Conservation (phyloP, 1,140 invertebrate species). For the Drosophila teissieri region DNA sequence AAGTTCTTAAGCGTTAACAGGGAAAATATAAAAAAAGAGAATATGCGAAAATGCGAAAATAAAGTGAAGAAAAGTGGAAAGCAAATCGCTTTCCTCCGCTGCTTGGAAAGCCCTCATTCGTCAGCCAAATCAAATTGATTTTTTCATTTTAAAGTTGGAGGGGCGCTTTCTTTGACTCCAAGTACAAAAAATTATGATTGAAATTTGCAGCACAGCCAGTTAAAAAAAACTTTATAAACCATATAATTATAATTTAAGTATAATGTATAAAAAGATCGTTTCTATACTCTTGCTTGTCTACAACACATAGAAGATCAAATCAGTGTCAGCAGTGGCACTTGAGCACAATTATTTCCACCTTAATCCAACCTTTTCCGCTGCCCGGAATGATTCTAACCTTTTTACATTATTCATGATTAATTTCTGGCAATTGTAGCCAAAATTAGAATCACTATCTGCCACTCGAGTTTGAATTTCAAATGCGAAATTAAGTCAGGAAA, state of each 20-base stretch:
- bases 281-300: too few species aligned
- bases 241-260: too few species aligned
- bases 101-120: slow-evolving; percentile 10
- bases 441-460: slow-evolving; percentile 35
- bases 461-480: slow-evolving; percentile 15
- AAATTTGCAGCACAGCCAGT: too few species aligned
- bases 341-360: neutral
- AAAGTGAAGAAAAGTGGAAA: slow-evolving; percentile 10
- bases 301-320: neutral
- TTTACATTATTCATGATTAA: slow-evolving; percentile 13
- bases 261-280: too few species aligned
- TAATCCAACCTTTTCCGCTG: neutral
- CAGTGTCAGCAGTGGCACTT: neutral
- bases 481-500: slow-evolving; percentile 64
- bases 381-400: neutral
- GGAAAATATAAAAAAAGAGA: slow-evolving; percentile 25
- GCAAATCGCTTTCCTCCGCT: slow-evolving; percentile 33
- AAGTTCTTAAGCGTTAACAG: slow-evolving; percentile 56
- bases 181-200: slow-evolving; percentile 1
- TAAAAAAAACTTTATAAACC: neutral
- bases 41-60: neutral
- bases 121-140: slow-evolving; percentile 65
- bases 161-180: slow-evolving; percentile 14
- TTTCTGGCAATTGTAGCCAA: slow-evolving; percentile 33
- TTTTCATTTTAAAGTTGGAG: slow-evolving; percentile 50